Base-by-base conservation (phyloP, 2,888 invertebrate genomes). In the Seira musarum region DNA sequence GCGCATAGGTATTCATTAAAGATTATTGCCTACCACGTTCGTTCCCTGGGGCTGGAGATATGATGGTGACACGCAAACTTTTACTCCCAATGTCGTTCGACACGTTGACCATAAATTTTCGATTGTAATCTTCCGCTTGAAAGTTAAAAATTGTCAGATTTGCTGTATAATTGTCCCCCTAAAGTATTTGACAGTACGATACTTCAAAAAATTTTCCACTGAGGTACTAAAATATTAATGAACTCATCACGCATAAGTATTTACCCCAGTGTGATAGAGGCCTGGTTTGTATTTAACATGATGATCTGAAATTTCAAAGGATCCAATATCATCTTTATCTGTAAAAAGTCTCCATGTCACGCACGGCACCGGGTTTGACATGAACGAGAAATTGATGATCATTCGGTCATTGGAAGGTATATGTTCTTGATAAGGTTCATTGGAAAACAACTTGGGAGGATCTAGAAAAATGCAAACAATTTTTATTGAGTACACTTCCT, bases 151-250 rank as follows among this genome's bases (percentile, higher is more conserved):
- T 66, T 19, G 64, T 65, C 13, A 74, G 61, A 15, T 60, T 30
- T 13, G 80, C 70, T 5, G 6, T 17, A n/a, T 75, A 80, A 8
- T 60, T 17, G 30, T 75, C 70, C 0, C 35, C 70, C 80, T 80
- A 35, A 60, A 30, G 30, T 10, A 19, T 22, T 22, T 53, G 1
- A 73, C 21, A 30, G 30, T 57, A 57, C 13, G 57, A n/a, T 19
- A n/a, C n/a, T n/a, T n/a, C n/a, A n/a, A n/a, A n/a, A n/a, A n/a
- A n/a, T n/a, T n/a, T n/a, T n/a, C n/a, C n/a, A n/a, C n/a, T n/a
- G n/a, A n/a, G 8, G 8, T 5, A 30, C 30, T 30, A 30, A 61
- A 61, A 13, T 61, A 61, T 8, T 3, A 61, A 61, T 61, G 61
- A 21, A 61, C 17, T 53, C 53, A 13, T 6, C n/a, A 53, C 53